Evolutionary conservation across 2,888 invertebrate species (phyloP).

Genomic region (Iselma pallidipennis): DNA sequence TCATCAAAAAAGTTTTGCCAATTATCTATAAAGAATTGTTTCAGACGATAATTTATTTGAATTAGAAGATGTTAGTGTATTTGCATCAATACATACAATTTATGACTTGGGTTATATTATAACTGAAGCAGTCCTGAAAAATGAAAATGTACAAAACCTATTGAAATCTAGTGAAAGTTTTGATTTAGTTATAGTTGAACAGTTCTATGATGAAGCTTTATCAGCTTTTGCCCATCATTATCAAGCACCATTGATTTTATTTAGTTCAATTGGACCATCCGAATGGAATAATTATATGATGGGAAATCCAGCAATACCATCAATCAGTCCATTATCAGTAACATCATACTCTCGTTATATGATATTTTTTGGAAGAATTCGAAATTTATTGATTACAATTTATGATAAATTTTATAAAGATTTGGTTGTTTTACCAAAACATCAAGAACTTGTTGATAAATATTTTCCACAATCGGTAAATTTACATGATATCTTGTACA

Average conservation of each 20-base stretch:
- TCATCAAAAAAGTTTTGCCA: neutral
- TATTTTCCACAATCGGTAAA: constrained; percentile 43
- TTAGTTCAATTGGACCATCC: constrained; percentile 56
- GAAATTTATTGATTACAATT: constrained; percentile 56
- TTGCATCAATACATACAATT: constrained; percentile 12
- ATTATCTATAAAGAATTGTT: constrained; percentile 10
- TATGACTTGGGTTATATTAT: constrained; percentile 20
- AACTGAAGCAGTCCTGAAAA: constrained; percentile 32
- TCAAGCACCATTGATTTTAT: constrained; percentile 49
- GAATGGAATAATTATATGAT: constrained; percentile 57
- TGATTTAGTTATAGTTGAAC: constrained; percentile 55
- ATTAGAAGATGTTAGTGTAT: neutral
- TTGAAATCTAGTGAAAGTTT: constrained; percentile 49
- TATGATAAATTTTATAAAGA: constrained; percentile 39
- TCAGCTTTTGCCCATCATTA: constrained; percentile 51
- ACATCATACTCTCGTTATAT: constrained; percentile 54
- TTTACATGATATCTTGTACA: constrained; percentile 38
- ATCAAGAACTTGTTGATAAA: constrained; percentile 39
- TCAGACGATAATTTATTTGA: constrained; percentile 14
- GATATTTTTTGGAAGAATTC: constrained; percentile 60
- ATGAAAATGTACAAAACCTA: constrained; percentile 41
- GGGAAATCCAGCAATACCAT: constrained; percentile 57
- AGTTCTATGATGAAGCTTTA: constrained; percentile 58
- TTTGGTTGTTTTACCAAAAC: constrained; percentile 29
- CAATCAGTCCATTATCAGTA: constrained; percentile 58